Evolutionary conservation across 2,888 invertebrate genomes (phyloP).

Genomic region (Chydorus sphaericus): DNA sequence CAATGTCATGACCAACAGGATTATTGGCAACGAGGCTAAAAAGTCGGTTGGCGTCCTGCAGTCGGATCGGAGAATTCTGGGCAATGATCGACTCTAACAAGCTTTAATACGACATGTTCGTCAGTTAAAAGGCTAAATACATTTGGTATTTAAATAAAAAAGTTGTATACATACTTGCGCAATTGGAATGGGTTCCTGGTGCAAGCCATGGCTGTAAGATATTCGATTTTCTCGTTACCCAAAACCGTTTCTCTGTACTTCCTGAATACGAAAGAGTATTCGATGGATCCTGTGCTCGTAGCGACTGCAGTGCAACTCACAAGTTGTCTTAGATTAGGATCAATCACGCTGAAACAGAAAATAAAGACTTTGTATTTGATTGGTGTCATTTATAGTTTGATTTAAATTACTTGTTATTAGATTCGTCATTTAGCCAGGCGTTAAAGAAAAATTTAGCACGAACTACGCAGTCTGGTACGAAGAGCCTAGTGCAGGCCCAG

Average conservation of each 20-base stretch:
- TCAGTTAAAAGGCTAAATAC: no score
- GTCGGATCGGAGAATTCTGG: constrained; percentile 21
- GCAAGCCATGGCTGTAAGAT: constrained; percentile 52
- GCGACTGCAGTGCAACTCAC: constrained; percentile 58
- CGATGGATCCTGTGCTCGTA: constrained; percentile 45
- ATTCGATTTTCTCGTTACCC: constrained; percentile 46
- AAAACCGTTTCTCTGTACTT: constrained; percentile 47
- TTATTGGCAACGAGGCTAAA: constrained; percentile 27
- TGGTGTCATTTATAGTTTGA: not conserved
- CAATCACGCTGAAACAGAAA: constrained; percentile 36
- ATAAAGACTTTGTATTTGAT: not conserved
- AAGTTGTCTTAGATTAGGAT: constrained; percentile 49
- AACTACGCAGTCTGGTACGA: constrained; percentile 52
- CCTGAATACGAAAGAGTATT: constrained; percentile 62
- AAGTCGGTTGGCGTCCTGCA: constrained; percentile 23
- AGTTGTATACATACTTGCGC: constrained; percentile 37
- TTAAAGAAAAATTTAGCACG: constrained; percentile 55
- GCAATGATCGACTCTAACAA: constrained; percentile 22
- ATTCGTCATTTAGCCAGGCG: constrained; percentile 56
- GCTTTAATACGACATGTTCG: constrained; percentile 18
- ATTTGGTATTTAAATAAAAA: no score
- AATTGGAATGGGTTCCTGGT: constrained; percentile 39
- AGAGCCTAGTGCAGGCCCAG: constrained; percentile 55
- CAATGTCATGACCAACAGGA: constrained; percentile 22
- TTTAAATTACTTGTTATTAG: not conserved